These are phyloP conservation scores for Bergia sp. DNA, from an alignment of 92 coral and sea anemone genomes.

Conservation along the genomic window DNA sequence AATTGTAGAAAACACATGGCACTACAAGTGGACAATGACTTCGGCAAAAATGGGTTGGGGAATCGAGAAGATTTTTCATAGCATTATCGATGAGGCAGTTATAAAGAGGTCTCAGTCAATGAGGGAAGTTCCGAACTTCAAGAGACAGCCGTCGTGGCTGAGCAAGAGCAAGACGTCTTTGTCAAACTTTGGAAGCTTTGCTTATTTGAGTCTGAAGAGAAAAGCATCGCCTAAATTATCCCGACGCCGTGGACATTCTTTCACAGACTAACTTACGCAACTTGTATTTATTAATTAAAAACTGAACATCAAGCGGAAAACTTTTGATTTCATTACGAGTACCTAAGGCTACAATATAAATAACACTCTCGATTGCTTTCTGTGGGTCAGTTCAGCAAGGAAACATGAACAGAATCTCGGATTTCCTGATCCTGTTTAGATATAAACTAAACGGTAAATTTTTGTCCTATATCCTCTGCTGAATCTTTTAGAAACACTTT, in stretches of 20 bases:
- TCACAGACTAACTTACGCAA: neutral
- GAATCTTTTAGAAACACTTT: neutral
- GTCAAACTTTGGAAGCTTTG: slow-evolving; percentile 30
- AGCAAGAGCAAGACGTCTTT: slow-evolving; percentile 54
- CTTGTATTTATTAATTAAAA: neutral
- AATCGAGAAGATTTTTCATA: slow-evolving; percentile 70
- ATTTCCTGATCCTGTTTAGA: neutral
- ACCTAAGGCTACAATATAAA: too few relatives aligned
- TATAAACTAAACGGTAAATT: neutral
- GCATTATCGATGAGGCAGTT: slow-evolving; percentile 66
- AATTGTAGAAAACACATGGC: slow-evolving; percentile 76
- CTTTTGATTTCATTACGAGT: too few relatives aligned
- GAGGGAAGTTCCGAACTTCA: slow-evolving; percentile 35
- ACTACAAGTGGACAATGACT: slow-evolving; percentile 72
- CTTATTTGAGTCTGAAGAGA: slow-evolving; percentile 33
- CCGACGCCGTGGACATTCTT: neutral
- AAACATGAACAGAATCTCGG: neutral
- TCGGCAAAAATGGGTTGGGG: slow-evolving; percentile 86
- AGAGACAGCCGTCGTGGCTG: slow-evolving; percentile 64
- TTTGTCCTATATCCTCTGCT: neutral
- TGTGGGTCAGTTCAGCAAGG: neutral
- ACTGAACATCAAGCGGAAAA: neutral
- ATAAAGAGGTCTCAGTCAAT: slow-evolving; percentile 38
- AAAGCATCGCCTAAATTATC: slow-evolving; percentile 1
- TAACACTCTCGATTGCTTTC: neutral